Conservation (phyloP, 2,797 vertebrate species). For the Yasuhikotakia modesta region DNA sequence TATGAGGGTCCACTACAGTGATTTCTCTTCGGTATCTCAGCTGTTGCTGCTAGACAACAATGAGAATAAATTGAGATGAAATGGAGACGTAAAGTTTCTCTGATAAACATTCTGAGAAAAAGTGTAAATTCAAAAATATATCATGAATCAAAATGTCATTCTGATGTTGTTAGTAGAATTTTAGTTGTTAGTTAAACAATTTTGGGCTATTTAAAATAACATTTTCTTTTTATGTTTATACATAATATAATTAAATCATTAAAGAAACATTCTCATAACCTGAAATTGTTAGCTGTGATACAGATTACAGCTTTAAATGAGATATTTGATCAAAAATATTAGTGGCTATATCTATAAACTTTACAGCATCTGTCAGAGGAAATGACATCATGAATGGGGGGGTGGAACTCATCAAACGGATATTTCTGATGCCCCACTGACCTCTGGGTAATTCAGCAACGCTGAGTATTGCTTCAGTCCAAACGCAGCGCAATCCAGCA, state of each 20-base stretch:
- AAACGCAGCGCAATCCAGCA: conserved; percentile 36
- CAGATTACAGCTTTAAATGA: too few species aligned
- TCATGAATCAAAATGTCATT: background rate
- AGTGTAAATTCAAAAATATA: background rate
- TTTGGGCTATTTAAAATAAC: too few species aligned
- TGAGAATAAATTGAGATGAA: background rate
- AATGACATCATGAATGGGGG: conserved; percentile 55
- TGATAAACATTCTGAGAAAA: too few species aligned
- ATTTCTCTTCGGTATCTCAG: background rate
- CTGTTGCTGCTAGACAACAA: background rate
- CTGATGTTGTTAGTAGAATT: background rate
- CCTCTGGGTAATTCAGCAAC: conserved; percentile 57
- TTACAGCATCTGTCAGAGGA: conserved; percentile 43
- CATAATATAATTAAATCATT: too few species aligned
- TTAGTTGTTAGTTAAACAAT: too few species aligned
- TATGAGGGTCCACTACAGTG: background rate
- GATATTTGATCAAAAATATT: too few species aligned
- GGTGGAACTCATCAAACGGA: conserved; percentile 35
- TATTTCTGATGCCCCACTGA: conserved; percentile 48
- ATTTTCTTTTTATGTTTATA: too few species aligned
- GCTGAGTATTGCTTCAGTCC: conserved; percentile 53
- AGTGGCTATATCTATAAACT: conserved; percentile 39
- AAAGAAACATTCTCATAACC: too few species aligned
- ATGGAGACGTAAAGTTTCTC: background rate
- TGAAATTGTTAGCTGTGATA: too few species aligned